Evolutionary conservation across 2,113 vertebrate species (phyloP), one percentile per base, ranked within the genome.

Genomic region (Hypanus sabinus): DNA sequence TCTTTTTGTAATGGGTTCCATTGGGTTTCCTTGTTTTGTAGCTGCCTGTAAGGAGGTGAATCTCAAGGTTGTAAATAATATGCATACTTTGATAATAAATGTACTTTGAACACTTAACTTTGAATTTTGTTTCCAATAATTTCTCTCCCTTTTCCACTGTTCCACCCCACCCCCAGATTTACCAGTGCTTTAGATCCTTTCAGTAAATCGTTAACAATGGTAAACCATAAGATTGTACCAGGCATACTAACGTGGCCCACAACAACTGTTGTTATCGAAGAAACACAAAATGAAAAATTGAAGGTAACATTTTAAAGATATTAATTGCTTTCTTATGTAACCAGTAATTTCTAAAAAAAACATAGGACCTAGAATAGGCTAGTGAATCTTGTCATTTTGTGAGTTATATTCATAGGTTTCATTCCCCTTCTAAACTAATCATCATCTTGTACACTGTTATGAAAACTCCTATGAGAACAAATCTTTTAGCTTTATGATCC

Each of bases 201-300:
- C 94, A 94, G 96, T 92, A 97, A 97, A 94, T 97, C 98, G 0
- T 95, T 97, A 95, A 96, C 96, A 57, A 97, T 99, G 96, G 95
- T 98, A 73, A 97, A 96, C 94, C 97, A 94, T 94, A 97, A 95
- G 80, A 97, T 98, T 94, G 96, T 97, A 3, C 98, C 98, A 76
- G 98, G 97, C 65, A 97, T 98, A 94, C 96, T 99, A 94, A 98
- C 97, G 8, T 99, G 99, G 98, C 99, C 98, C 8, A 97, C 97
- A 94, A 98, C 98, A 0, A 96, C 96, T 94, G 95, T 96, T 94
- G 95, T 97, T 90, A 96, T 99, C 73, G 96, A 98, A 96, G 98
- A 99, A 95, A 97, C 98, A 0, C 95, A 96, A n/a, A 95, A 94
- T 0, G 97, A 97, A 11, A 96, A 96, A 95, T 97, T 99, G 95